These are phyloP conservation scores for Cuniculus paca DNA, from an alignment of 2,797 vertebrate species.

Conservation along the genomic window DNA sequence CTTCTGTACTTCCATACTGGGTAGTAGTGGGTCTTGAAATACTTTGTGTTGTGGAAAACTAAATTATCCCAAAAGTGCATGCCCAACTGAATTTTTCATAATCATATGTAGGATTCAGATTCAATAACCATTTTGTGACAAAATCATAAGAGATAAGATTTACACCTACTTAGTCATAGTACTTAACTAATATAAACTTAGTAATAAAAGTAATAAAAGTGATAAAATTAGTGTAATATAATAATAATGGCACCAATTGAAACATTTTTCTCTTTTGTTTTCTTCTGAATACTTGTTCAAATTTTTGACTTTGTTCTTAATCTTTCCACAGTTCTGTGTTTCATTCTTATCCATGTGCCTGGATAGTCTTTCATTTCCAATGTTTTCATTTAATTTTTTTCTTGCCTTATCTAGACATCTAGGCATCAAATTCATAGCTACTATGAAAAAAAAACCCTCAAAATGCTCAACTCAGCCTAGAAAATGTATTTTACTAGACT, in stretches of 20 bases:
- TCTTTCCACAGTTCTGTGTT: background rate
- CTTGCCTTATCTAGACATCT: background rate
- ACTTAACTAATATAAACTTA: background rate
- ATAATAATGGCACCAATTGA: background rate
- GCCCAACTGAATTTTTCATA: background rate
- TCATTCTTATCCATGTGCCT: background rate
- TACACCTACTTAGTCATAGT: background rate
- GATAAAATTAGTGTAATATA: background rate
- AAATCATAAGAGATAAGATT: background rate
- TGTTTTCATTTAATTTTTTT: background rate
- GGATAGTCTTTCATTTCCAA: background rate
- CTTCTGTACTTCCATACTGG: background rate
- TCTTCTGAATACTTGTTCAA: background rate
- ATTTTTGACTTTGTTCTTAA: background rate
- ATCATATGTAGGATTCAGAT: background rate
- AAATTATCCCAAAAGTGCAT: background rate
- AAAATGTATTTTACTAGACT: constrained; percentile 20
- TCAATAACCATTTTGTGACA: background rate
- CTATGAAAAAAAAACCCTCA: background rate
- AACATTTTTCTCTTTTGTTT: background rate
- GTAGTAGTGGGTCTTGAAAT: background rate
- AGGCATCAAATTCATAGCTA: background rate
- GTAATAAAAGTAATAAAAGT: too few relatives aligned
- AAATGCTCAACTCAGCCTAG: background rate
- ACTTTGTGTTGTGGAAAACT: background rate